Evolutionary conservation across 1,140 invertebrate genomes (phyloP).

Genomic region (Eueides isabella): DNA sequence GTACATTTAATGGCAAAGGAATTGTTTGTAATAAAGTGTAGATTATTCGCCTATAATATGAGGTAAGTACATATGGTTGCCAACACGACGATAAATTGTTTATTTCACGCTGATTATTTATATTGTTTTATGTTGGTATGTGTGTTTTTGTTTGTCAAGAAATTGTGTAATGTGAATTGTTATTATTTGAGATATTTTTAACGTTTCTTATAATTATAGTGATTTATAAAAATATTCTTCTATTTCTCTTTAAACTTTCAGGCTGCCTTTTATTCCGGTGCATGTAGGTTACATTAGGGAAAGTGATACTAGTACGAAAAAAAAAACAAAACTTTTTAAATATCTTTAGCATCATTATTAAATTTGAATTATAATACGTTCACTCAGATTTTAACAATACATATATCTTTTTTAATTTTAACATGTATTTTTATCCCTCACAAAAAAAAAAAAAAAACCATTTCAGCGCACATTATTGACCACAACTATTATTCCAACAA

Average conservation of each 20-base stretch:
- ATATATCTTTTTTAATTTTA: no score
- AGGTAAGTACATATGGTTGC: neutral
- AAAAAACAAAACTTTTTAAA: no score
- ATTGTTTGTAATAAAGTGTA: conserved; percentile 10
- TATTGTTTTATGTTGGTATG: neutral
- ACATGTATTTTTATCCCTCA: neutral
- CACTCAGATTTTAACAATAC: no score
- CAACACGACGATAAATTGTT: conserved; percentile 5
- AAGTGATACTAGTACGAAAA: no score
- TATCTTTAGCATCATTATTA: no score
- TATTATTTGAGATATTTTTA: neutral
- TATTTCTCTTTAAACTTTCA: no score
- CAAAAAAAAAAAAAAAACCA: neutral
- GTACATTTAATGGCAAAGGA: neutral
- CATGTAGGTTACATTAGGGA: no score
- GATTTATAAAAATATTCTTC: no score
- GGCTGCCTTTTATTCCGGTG: no score
- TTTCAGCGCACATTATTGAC: neutral
- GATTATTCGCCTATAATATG: conserved; percentile 1
- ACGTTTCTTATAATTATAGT: no score
- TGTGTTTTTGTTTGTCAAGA: neutral
- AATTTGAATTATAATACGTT: no score
- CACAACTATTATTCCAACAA: conserved; percentile 15
- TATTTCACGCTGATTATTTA: neutral
- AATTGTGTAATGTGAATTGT: neutral